phyloP scores from a whole-genome alignment of 2,888 invertebrate species.

The Homarus gammarus region DNA sequence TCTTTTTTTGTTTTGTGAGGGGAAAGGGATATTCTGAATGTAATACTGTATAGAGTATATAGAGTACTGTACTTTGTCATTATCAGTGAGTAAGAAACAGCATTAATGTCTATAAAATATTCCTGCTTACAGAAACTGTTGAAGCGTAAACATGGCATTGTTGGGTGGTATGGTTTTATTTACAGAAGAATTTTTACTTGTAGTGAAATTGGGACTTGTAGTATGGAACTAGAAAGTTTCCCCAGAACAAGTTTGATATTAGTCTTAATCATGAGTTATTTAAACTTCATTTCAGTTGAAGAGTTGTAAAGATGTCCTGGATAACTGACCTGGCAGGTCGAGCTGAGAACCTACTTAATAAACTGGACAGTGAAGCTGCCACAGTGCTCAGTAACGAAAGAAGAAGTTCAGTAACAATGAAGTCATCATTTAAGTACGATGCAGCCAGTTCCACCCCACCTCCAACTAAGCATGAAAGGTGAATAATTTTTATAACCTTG shows the following conservation, averaged over 20 bases:
- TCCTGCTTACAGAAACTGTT: neutral
- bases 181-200: neutral
- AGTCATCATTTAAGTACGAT: conserved; percentile 35
- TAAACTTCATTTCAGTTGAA: conserved; percentile 4
- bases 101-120: no score
- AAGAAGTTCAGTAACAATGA: conserved; percentile 28
- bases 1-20: no score
- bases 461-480: conserved; percentile 50
- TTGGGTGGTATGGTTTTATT: neutral
- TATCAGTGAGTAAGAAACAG: no score
- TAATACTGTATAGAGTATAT: no score
- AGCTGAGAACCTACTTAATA: conserved; percentile 87
- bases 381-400: conserved; percentile 80
- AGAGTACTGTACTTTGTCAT: no score
- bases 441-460: conserved; percentile 40
- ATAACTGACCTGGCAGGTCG: conserved; percentile 86
- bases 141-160: neutral
- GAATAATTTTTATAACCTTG: neutral
- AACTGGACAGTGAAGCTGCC: conserved; percentile 87
- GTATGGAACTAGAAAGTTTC: no score
- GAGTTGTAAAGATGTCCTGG: conserved; percentile 82
- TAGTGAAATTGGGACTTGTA: neutral
- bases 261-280: neutral
- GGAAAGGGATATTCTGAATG: no score
- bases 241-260: neutral